A percentile compares a stretch with the other conserved stretches of the same genome.
Evolutionary conservation across 1,140 invertebrate genomes (phyloP).

Genomic region (Mizuhopecten yessoensis): DNA sequence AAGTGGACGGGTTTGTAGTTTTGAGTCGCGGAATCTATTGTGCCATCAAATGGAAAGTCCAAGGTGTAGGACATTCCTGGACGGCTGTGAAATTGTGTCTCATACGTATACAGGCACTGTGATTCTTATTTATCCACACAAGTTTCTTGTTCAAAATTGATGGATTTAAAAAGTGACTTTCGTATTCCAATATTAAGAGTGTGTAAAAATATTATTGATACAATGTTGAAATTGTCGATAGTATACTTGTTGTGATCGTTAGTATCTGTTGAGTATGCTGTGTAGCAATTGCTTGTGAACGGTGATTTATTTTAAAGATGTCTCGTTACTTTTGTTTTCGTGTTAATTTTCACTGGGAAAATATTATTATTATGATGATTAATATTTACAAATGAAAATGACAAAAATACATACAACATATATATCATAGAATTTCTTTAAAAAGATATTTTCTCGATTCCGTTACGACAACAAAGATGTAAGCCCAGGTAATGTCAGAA

Average conservation of each 20-base stretch:
- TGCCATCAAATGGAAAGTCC: conserved; percentile 23
- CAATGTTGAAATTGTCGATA: background rate
- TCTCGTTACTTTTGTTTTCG: background rate
- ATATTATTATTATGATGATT: too few relatives aligned
- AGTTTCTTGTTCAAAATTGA: background rate
- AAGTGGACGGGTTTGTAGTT: background rate
- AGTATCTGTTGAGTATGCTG: background rate
- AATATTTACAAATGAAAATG: too few relatives aligned
- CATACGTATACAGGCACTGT: background rate
- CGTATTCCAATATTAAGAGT: background rate
- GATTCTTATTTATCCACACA: background rate
- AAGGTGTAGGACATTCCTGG: background rate
- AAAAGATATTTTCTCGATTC: too few relatives aligned
- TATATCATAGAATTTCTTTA: too few relatives aligned
- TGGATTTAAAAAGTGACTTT: background rate
- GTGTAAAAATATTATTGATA: background rate
- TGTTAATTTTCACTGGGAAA: background rate
- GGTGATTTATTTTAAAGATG: background rate
- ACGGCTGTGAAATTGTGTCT: background rate
- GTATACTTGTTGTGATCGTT: background rate
- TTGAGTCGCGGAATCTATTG: background rate
- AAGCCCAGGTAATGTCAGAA: too few relatives aligned
- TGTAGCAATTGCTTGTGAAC: background rate
- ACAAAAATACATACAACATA: too few relatives aligned
- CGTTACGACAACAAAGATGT: too few relatives aligned